A percentile compares a stretch with the other conserved stretches of the same genome.
Evolutionary conservation across 2,888 invertebrate genomes (phyloP).

Genomic region (Epinotia demarniana): DNA sequence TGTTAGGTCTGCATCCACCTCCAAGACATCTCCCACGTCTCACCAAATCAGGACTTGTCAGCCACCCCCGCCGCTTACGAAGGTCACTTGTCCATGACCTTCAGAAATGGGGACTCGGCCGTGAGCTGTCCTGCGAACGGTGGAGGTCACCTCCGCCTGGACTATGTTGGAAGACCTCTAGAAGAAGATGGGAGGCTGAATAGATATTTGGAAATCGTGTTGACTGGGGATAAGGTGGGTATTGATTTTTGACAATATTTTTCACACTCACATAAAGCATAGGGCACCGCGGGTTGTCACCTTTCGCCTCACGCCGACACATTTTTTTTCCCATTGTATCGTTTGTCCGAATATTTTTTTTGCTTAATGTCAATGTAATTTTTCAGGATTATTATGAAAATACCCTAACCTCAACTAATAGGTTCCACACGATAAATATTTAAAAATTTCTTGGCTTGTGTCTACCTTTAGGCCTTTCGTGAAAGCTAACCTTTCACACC

Average conservation of each 20-base stretch:
- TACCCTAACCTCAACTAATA: too few relatives aligned
- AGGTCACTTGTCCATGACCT: constrained; percentile 60
- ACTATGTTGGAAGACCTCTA: constrained; percentile 62
- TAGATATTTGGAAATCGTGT: constrained; percentile 59
- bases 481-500: too few relatives aligned
- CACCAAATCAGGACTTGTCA: constrained; percentile 65
- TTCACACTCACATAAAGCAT: too few relatives aligned
- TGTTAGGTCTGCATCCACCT: constrained; percentile 65
- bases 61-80: constrained; percentile 64
- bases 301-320: too few relatives aligned
- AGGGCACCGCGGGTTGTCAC: too few relatives aligned
- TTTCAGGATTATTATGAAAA: too few relatives aligned
- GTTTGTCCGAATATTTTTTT: too few relatives aligned
- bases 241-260: not conserved
- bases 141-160: constrained; percentile 58
- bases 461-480: too few relatives aligned
- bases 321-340: too few relatives aligned
- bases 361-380: too few relatives aligned
- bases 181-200: constrained; percentile 52
- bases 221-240: constrained; percentile 66
- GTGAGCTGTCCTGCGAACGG: constrained; percentile 55
- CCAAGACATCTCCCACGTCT: constrained; percentile 60
- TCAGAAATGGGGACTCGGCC: constrained; percentile 52
- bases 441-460: too few relatives aligned
- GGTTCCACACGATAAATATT: too few relatives aligned